Conservation (phyloP, 2,888 invertebrate genomes). For the Agelastica alni region DNA sequence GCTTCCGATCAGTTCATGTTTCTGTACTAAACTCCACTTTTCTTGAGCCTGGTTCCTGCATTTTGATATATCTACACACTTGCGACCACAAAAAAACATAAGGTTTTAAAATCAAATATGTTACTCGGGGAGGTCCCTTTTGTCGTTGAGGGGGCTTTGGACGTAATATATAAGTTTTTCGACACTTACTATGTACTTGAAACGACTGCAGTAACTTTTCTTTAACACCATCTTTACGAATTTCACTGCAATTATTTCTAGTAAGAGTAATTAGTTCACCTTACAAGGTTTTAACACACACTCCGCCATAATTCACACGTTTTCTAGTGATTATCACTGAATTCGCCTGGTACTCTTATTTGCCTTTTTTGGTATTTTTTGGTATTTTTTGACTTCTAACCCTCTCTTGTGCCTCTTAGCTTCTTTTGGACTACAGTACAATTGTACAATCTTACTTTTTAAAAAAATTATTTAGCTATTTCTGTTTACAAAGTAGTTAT, state of each 20-base stretch:
- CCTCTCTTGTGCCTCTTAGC: no score
- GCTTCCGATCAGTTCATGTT: no score
- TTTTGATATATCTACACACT: conserved; percentile 5
- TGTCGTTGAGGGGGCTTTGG: not conserved
- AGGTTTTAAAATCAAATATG: not conserved
- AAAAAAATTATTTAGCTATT: not conserved
- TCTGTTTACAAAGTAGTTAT: not conserved
- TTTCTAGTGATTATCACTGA: no score
- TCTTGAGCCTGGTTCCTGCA: not conserved
- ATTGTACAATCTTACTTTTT: no score
- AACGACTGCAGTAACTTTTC: not conserved
- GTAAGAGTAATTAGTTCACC: no score
- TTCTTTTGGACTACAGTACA: not conserved
- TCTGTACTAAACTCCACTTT: no score
- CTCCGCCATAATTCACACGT: no score
- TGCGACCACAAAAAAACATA: conserved; percentile 8
- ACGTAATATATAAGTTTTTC: not conserved
- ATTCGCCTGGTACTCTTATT: no score
- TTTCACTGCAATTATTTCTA: no score
- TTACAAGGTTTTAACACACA: no score
- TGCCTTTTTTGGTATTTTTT: no score
- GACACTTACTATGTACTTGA: not conserved
- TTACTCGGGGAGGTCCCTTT: not conserved
- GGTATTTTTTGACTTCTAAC: no score
- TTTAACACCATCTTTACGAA: not conserved